Conservation (phyloP, 2,797 vertebrate genomes). For the Chelonia mydas region DNA sequence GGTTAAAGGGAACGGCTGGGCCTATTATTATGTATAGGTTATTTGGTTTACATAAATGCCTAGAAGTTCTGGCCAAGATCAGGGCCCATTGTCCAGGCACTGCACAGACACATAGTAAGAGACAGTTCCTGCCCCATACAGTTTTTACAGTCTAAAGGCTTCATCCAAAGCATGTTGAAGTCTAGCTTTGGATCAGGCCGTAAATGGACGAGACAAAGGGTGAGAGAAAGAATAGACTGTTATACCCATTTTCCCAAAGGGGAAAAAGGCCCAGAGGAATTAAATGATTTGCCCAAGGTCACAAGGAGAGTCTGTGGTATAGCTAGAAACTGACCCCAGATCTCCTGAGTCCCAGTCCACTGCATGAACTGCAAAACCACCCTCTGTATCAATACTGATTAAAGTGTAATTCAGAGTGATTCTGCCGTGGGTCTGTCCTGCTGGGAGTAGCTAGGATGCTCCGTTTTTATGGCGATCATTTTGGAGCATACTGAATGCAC, state of each 20-base stretch:
- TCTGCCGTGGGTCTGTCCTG: not conserved
- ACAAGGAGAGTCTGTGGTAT: not conserved
- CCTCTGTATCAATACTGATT: not conserved
- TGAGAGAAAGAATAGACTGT: not conserved
- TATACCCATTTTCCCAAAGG: not conserved
- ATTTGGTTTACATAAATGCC: not conserved
- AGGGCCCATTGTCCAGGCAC: not conserved
- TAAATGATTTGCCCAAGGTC: not conserved
- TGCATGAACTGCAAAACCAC: not conserved
- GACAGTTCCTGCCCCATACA: not conserved
- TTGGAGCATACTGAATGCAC: not conserved
- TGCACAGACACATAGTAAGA: not conserved
- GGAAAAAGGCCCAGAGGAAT: not conserved
- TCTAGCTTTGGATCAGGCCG: not conserved
- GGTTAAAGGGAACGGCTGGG: not conserved
- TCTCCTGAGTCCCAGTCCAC: not conserved
- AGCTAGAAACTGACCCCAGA: not conserved
- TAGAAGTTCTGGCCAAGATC: not conserved
- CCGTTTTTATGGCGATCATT: not conserved
- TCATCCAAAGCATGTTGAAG: not conserved
- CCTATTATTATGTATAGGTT: not conserved
- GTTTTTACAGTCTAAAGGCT: not conserved
- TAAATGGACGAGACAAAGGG: not conserved
- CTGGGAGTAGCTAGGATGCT: not conserved
- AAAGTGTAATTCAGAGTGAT: not conserved